A percentile compares a stretch with the other conserved stretches of the same genome.
phyloP scores from a whole-genome alignment of 2,113 vertebrate species.

The Bos indicus region DNA sequence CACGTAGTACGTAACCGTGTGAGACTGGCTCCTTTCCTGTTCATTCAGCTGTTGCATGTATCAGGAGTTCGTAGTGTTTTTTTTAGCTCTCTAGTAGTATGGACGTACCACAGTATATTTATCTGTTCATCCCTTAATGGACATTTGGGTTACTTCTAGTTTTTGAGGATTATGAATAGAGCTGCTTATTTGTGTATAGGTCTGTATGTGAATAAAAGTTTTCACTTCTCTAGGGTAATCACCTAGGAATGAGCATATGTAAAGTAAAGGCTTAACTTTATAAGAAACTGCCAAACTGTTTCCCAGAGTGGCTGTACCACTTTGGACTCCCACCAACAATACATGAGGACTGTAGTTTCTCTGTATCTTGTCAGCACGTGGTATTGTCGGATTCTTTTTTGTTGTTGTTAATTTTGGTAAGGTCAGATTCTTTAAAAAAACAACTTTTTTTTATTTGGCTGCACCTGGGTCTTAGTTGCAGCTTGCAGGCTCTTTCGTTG shows the following conservation, averaged over 20 bases:
- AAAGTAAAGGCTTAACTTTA: background rate
- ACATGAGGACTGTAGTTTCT: rapidly evolving
- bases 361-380: background rate
- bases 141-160: background rate
- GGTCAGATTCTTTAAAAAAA: background rate
- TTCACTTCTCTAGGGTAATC: background rate
- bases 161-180: background rate
- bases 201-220: background rate
- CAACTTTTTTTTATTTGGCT: background rate
- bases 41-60: rapidly evolving
- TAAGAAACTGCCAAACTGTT: background rate
- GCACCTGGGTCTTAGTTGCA: background rate
- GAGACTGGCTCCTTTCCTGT: background rate
- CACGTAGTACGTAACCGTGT: rapidly evolving
- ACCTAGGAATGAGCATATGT: background rate
- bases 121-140: background rate
- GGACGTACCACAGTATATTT: background rate
- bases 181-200: background rate
- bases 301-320: background rate
- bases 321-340: rapidly evolving
- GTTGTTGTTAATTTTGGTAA: background rate
- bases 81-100: background rate
- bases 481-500: background rate
- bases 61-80: background rate
- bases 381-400: background rate